Conservation (phyloP, 1,140 invertebrate species). For the Drosophila mauritiana region DNA sequence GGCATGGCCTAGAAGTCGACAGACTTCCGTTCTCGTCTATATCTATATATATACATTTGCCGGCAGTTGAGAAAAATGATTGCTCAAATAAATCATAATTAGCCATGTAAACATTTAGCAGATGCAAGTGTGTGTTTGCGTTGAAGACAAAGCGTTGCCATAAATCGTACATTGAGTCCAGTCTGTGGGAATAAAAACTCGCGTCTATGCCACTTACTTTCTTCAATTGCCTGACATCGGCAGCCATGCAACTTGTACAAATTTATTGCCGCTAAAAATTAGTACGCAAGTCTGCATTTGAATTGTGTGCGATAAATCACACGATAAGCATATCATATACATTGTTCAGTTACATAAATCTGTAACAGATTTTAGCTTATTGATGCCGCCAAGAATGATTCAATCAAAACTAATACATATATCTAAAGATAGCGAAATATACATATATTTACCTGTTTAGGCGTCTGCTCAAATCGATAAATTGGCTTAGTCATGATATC, state of each 20-base stretch:
- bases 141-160: conserved; percentile 48
- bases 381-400: not conserved
- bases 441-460: conserved; percentile 5
- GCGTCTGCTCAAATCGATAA: conserved; percentile 7
- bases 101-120: conserved; percentile 70
- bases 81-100: conserved; percentile 80
- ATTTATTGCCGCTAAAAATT: conserved; percentile 42
- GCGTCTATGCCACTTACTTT: conserved; percentile 1
- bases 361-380: conserved; percentile 2
- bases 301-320: conserved; percentile 40
- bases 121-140: conserved; percentile 21
- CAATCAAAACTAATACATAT: too few species aligned
- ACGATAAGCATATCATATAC: conserved; percentile 30
- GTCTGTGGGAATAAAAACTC: conserved; percentile 20
- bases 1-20: conserved; percentile 1
- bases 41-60: not conserved
- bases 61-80: conserved; percentile 62
- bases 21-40: conserved; percentile 17
- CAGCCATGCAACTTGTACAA: conserved; percentile 8
- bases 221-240: conserved; percentile 26
- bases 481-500: conserved; percentile 24
- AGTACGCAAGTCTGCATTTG: conserved; percentile 38
- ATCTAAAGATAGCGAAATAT: not conserved
- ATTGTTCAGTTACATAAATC: conserved; percentile 23
- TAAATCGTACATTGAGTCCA: conserved; percentile 53